Evolutionary conservation across 1,140 invertebrate species (phyloP).

Genomic region (Saccostrea cuccullata): DNA sequence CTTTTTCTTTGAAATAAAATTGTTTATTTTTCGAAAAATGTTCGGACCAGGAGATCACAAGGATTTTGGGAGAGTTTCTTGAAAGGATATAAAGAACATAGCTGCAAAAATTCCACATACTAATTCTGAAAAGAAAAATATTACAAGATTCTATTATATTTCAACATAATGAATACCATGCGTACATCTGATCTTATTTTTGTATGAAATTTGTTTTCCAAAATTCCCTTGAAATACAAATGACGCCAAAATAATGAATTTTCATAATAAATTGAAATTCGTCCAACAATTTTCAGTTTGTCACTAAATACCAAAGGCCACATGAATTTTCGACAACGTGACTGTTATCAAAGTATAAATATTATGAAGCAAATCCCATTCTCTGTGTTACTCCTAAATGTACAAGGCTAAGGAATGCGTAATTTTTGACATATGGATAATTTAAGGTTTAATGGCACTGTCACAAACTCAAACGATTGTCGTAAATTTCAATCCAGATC

Average conservation of each 20-base stretch:
- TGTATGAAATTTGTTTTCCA: neutral
- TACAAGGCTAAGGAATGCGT: neutral
- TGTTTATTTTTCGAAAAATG: too few relatives aligned
- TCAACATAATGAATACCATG: neutral
- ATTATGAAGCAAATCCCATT: neutral
- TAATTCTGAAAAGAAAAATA: too few relatives aligned
- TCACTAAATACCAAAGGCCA: conserved; percentile 1
- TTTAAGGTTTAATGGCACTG: conserved; percentile 19
- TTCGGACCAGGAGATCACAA: too few relatives aligned
- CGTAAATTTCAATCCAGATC: neutral
- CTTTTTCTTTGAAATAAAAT: too few relatives aligned
- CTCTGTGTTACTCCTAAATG: neutral
- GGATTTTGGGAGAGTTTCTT: too few relatives aligned
- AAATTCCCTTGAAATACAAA: neutral
- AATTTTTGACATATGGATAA: neutral
- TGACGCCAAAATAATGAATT: neutral
- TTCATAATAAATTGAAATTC: neutral
- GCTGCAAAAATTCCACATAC: too few relatives aligned
- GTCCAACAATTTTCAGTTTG: neutral
- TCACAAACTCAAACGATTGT: conserved; percentile 1
- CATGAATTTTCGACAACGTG: neutral
- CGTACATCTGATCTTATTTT: conserved; percentile 3
- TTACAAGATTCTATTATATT: neutral
- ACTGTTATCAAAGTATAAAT: neutral
- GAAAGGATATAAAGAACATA: too few relatives aligned